Base-by-base conservation (phyloP, 2,888 invertebrate species). In the Aricia artaxerxes region DNA sequence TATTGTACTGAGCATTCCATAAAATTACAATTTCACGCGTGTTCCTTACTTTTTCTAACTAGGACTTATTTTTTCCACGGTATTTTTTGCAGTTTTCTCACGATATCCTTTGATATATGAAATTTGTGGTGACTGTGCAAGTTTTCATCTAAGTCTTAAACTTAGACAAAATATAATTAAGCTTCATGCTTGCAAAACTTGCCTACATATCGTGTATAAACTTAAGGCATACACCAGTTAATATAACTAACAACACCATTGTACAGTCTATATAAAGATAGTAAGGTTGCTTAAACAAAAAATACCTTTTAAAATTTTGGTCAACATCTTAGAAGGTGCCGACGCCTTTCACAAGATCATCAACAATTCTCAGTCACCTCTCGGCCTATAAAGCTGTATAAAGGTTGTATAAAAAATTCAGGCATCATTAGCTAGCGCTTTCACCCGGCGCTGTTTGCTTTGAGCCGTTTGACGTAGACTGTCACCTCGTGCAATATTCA, bases 401-500 rank as follows among this genome's bases (percentile, higher is more conserved):
- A 69, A 69, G 69, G 35, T 35, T 35, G 90, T 53, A 35, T 76
- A 86, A 91, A 92, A 89, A 89, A 92, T 92, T 89, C 91, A 91
- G 82, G 82, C 83, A 86, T 87, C 91, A 91, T 91, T 91, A 91
- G 89, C 79, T 53, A 76, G 61, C 81, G 85, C 84, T 84, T 81
- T 83, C 85, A 84, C 85, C 85, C 86, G 82, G 81, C 82, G 16
- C 82, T 80, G 83, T 81, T 53, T 76, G 80, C 80, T 53, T 78
- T 79, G 81, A 80, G 31, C 16, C 49, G 31, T 44, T 13, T 13
- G 76, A 13, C 76, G 13, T 1, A 53, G 49, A 53, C 76, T 53
- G 76, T 35, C 24, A 53, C 57, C 2, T 24, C 49, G 31, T 76
- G 49, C 53, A 57, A 57, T 35, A 76, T 76, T 76, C 76, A 76